Percentiles rank a stretch among this genome's conserved stretches.
Evolutionary conservation across 2,797 vertebrate genomes (phyloP).

Genomic region (Oreortyx pictus): DNA sequence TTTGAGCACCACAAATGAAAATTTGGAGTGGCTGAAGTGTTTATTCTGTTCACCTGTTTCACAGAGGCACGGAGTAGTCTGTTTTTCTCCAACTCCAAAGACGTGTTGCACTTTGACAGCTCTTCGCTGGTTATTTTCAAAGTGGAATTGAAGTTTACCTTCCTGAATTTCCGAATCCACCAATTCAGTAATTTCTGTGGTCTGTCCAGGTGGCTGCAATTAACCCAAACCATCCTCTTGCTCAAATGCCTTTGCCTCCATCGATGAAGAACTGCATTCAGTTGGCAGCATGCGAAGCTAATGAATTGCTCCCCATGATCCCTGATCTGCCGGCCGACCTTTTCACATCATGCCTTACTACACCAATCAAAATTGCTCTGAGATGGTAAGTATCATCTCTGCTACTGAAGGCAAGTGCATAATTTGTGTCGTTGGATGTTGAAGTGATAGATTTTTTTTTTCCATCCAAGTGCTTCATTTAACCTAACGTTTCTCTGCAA

Average conservation of each 20-base stretch:
- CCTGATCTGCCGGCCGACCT: conserved; percentile 96
- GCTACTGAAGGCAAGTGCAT: rapidly evolving
- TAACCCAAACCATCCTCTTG: conserved; percentile 95
- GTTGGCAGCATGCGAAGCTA: conserved; percentile 95
- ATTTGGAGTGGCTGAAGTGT: background rate
- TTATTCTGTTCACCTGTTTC: background rate
- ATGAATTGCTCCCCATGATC: conserved; percentile 96
- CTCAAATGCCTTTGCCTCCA: conserved; percentile 95
- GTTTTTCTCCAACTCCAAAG: background rate
- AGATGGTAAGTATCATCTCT: conserved; percentile 85
- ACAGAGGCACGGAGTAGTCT: background rate
- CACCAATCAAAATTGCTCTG: conserved; percentile 96
- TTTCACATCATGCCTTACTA: conserved; percentile 98
- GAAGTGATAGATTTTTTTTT: background rate
- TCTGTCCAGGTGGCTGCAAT: conserved; percentile 92
- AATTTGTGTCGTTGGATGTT: background rate
- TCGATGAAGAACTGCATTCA: conserved; percentile 99
- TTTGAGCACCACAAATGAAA: background rate
- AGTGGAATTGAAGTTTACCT: background rate
- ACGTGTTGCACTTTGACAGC: background rate
- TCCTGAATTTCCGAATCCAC: background rate
- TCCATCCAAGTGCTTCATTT: background rate
- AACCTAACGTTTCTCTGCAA: background rate
- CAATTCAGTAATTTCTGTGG: background rate
- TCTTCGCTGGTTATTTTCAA: background rate